These are phyloP conservation scores for Hafferia zeledoni DNA, from an alignment of 2,797 vertebrate species.

Conservation along the genomic window DNA sequence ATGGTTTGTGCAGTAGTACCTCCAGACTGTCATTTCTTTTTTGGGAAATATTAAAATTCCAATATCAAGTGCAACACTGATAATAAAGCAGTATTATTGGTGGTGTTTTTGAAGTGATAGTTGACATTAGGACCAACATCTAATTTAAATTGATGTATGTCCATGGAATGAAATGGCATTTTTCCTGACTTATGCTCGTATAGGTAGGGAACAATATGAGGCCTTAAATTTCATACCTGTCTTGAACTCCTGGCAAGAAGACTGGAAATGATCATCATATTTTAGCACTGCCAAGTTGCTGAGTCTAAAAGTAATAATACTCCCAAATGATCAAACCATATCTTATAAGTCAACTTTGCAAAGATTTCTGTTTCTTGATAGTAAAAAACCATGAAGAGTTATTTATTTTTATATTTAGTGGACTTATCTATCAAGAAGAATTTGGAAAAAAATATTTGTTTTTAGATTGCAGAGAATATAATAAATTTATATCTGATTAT, in stretches of 20 bases:
- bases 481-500: background rate
- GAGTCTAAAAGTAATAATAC: background rate
- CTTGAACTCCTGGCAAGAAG: background rate
- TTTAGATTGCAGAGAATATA: background rate
- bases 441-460: background rate
- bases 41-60: background rate
- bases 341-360: background rate
- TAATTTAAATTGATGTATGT: background rate
- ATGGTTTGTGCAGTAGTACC: background rate
- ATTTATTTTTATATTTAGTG: background rate
- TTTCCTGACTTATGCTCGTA: background rate
- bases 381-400: background rate
- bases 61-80: background rate
- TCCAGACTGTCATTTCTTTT: background rate
- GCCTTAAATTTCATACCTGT: constrained; percentile 29
- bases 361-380: background rate
- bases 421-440: background rate
- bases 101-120: background rate
- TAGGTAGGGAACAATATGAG: background rate
- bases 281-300: background rate
- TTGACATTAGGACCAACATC: background rate
- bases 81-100: background rate
- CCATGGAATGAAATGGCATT: background rate
- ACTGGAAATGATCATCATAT: background rate
- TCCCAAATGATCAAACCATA: background rate